Base-by-base conservation (phyloP, 1,140 invertebrate species). In the Zaprionus davidi region DNA sequence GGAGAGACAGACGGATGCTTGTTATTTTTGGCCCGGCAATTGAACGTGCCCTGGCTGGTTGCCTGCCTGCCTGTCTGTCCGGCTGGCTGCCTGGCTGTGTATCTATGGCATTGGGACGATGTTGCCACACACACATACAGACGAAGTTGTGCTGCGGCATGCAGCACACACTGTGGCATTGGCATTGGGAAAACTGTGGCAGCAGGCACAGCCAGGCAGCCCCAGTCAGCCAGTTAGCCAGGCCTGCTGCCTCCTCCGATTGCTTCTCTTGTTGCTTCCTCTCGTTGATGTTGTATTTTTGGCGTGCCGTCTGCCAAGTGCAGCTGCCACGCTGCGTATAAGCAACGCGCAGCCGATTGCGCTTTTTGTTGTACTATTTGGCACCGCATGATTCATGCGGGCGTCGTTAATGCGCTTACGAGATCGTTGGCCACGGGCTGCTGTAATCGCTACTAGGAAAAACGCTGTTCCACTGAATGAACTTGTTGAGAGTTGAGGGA, bases 121-220 rank as follows among this genome's bases (percentile, higher is more conserved):
- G 79, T 26, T 13, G 65, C 64, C 58, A 71, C 41, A 51, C 68
- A 41, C 5, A 67, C 6, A n/a, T 44, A 65, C 24, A 63, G 73
- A 66, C 46, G 71, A 62, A 66, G 62, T 76, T 67, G 62, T 72
- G 75, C 65, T 70, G 60, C 57, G 82, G 82, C 83, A 78, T 86
- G 69, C 80, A 78, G 73, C 68, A 65, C 60, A 70, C 56, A 70
- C 41, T 64, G 69, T 76, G 85, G 81, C 85, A 88, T 90, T 88
- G 85, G 88, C 85, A 88, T 88, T 88, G 85, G 85, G 57, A 69
- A 81, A 88, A 88, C 75, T 90, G 85, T 88, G 85, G 85, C 81
- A 87, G 65, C 70, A 80, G 80, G 68, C 64, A 26, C 53, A 55
- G 51, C 12, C 79, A 73, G 58, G 41, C 67, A 65, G 62, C 46